Conservation (phyloP, 2,888 invertebrate species). For the Sycophila texana region DNA sequence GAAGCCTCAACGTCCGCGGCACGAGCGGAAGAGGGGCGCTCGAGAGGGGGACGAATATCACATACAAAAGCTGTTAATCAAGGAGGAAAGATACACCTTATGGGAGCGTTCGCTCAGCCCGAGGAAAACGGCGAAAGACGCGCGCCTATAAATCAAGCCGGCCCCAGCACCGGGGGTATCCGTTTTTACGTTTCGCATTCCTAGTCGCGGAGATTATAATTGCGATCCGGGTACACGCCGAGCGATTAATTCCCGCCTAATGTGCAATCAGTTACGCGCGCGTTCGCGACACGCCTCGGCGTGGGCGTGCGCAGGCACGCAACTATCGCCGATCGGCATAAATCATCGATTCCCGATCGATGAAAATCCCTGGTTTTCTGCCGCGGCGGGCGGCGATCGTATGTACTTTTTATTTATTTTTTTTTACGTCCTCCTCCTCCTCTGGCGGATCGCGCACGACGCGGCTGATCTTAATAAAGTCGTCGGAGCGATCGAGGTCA, state of each 20-base stretch:
- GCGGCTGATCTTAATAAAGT: constrained; percentile 11
- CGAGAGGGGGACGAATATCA: constrained; percentile 23
- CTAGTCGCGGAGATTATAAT: constrained; percentile 51
- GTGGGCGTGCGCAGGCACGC: background rate
- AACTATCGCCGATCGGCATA: constrained; percentile 35
- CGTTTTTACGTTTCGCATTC: constrained; percentile 49
- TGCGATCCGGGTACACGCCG: constrained; percentile 32
- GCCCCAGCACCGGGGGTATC: constrained; percentile 22
- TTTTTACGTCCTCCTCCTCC: background rate
- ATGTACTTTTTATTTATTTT: background rate
- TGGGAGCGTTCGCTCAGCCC: background rate
- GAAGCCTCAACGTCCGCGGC: background rate
- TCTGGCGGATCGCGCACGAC: background rate
- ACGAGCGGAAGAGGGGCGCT: background rate
- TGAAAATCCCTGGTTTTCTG: constrained; percentile 38
- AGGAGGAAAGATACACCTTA: constrained; percentile 34
- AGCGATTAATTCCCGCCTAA: constrained; percentile 56
- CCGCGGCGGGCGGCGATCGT: background rate
- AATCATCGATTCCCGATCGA: constrained; percentile 54
- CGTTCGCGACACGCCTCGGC: background rate
- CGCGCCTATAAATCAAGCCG: constrained; percentile 44
- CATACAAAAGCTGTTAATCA: constrained; percentile 47
- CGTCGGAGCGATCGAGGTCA: constrained; percentile 36
- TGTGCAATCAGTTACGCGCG: constrained; percentile 55
- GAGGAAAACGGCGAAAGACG: constrained; percentile 19